A percentile compares a stretch with the other conserved stretches of the same genome.
Conservation (phyloP, 2,888 invertebrate genomes). For the Parnassius apollo region DNA sequence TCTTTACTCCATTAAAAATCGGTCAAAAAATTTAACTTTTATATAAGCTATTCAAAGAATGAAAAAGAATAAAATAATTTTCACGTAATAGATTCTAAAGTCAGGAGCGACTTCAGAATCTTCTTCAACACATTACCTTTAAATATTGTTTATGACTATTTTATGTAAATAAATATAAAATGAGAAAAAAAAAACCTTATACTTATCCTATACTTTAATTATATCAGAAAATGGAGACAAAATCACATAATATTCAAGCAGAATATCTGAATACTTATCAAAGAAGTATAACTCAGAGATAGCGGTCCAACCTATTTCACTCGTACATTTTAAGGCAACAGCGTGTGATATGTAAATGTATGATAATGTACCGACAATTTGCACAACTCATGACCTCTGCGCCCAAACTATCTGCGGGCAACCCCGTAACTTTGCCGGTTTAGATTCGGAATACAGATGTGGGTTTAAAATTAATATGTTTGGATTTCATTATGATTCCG, state of each 20-base stretch:
- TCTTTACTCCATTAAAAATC: no score
- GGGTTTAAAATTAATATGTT: conserved; percentile 74
- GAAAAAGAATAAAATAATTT: no score
- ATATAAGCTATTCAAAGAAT: no score
- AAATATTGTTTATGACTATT: no score
- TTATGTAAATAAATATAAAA: no score
- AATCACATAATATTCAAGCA: conserved; percentile 24
- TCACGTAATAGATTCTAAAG: no score
- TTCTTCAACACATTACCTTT: no score
- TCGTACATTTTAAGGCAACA: conserved; percentile 30
- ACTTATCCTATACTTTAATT: not conserved
- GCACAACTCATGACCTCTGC: conserved; percentile 59
- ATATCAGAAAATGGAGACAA: conserved; percentile 7
- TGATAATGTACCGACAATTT: conserved; percentile 46
- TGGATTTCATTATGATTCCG: conserved; percentile 58
- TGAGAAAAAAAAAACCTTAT: no score
- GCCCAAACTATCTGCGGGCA: conserved; percentile 48
- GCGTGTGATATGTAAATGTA: conserved; percentile 66
- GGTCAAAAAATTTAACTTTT: no score
- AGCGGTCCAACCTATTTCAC: conserved; percentile 13
- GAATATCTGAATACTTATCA: conserved; percentile 27
- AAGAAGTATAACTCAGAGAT: conserved; percentile 21
- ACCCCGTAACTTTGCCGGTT: conserved; percentile 56
- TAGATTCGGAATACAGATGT: conserved; percentile 62
- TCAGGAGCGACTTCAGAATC: no score